Percentiles rank a stretch among this genome's conserved stretches.
These are phyloP conservation scores for Drosophila trapezifrons DNA, from an alignment of 1,140 invertebrate species.

Conservation along the genomic window DNA sequence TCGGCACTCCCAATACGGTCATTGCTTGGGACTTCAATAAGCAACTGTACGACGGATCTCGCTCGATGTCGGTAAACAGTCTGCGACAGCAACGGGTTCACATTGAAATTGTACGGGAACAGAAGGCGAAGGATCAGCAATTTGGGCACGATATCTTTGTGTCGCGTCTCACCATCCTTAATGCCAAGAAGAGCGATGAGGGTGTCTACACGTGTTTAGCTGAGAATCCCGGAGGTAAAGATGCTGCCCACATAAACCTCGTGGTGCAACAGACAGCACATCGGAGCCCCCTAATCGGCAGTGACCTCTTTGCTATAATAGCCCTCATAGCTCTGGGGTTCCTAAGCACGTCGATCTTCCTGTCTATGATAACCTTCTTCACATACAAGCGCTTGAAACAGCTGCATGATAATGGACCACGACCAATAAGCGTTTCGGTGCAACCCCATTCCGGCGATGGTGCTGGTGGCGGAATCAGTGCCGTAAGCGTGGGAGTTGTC, in stretches of 20 bases:
- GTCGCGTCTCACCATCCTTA: conserved; percentile 88
- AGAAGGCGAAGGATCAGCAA: conserved; percentile 35
- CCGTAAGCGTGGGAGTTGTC: conserved; percentile 11
- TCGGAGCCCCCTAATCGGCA: conserved; percentile 27
- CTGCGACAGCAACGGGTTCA: conserved; percentile 52
- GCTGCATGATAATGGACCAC: conserved; percentile 32
- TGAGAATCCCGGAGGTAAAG: conserved; percentile 92
- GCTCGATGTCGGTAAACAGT: background rate
- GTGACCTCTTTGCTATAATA: conserved; percentile 58
- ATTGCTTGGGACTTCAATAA: conserved; percentile 90
- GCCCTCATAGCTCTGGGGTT: conserved; percentile 62
- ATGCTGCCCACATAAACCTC: conserved; percentile 86
- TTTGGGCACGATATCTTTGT: conserved; percentile 61
- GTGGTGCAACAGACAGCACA: conserved; percentile 42
- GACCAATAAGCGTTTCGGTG: conserved; percentile 31
- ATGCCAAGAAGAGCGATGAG: conserved; percentile 89
- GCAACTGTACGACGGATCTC: conserved; percentile 42
- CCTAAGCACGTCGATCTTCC: conserved; percentile 57
- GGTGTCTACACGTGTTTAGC: conserved; percentile 94
- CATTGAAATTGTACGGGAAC: conserved; percentile 64
- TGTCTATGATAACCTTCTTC: conserved; percentile 61
- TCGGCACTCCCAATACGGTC: conserved; percentile 90
- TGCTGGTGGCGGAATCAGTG: background rate
- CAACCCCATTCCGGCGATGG: conserved; percentile 21
- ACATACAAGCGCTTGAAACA: conserved; percentile 67